Percentiles rank a stretch among this genome's conserved stretches.
Conservation (phyloP, 2,797 vertebrate species). For the Pogonophryne albipinna region DNA sequence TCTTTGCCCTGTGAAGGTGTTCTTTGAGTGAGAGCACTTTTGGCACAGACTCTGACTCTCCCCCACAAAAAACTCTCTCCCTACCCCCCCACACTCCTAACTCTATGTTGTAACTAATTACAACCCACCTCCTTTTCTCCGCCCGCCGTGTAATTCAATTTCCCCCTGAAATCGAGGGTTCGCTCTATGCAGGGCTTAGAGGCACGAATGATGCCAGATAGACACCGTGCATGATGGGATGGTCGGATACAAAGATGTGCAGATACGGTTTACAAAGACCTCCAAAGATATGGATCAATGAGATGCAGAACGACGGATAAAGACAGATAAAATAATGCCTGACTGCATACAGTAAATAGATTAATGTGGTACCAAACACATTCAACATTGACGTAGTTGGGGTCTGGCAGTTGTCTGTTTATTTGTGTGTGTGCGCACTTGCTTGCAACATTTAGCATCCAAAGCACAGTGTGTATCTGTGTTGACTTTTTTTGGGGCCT, state of each 20-base stretch:
- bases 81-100: conserved; percentile 14
- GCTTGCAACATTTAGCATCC: conserved; percentile 39
- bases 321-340: conserved; percentile 15
- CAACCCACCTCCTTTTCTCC: conserved; percentile 60
- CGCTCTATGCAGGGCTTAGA: conserved; percentile 40
- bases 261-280: conserved; percentile 27
- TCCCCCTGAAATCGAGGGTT: conserved; percentile 69
- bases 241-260: conserved; percentile 34
- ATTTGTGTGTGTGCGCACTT: conserved; percentile 39
- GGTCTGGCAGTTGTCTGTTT: conserved; percentile 43
- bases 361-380: conserved; percentile 12
- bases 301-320: conserved; percentile 6
- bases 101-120: conserved; percentile 75
- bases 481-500: conserved; percentile 19
- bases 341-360: conserved; percentile 9
- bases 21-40: conserved; percentile 52
- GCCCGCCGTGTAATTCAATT: conserved; percentile 75
- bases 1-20: conserved; percentile 48
- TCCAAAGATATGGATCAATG: conserved; percentile 26
- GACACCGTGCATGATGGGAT: conserved; percentile 23
- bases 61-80: neutral
- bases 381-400: conserved; percentile 13
- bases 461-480: conserved; percentile 35
- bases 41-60: conserved; percentile 36
- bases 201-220: conserved; percentile 60